phyloP scores from a whole-genome alignment of 2,113 vertebrate species.

The Tachysurus vachellii region DNA sequence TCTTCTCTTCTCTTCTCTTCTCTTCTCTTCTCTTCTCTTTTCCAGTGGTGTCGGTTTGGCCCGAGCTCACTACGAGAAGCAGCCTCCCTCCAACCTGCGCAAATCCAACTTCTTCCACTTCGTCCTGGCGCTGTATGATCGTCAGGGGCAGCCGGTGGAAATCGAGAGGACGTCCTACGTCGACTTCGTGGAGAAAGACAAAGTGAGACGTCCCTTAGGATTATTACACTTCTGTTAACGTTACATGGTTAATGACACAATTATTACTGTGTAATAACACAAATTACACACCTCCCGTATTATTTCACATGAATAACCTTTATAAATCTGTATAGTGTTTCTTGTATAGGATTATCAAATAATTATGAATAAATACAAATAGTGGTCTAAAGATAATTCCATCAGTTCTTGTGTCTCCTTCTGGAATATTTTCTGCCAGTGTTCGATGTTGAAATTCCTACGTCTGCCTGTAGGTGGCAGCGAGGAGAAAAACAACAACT shows the following conservation, averaged over 20 bases:
- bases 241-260: not conserved
- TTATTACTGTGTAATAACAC: constrained; percentile 18
- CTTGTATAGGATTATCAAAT: not conserved
- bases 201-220: constrained; percentile 70
- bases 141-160: constrained; percentile 95
- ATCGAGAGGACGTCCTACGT: constrained; percentile 93
- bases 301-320: not conserved
- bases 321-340: not conserved
- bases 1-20: constrained; percentile 6
- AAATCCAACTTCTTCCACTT: constrained; percentile 99
- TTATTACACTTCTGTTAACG: not conserved
- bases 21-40: constrained; percentile 3
- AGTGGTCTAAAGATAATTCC: not conserved
- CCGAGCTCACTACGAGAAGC: constrained; percentile 95
- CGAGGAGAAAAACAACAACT: not conserved
- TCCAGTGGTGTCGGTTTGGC: constrained; percentile 88
- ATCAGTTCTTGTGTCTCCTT: not conserved
- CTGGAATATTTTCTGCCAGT: not conserved
- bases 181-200: constrained; percentile 96
- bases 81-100: constrained; percentile 94
- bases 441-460: constrained; percentile 4
- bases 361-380: not conserved
- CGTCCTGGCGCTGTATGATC: constrained; percentile 93
- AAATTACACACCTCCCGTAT: not conserved
- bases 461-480: constrained; percentile 47